phyloP scores from a whole-genome alignment of 2,888 invertebrate species.

The Drosophila mulleri region DNA sequence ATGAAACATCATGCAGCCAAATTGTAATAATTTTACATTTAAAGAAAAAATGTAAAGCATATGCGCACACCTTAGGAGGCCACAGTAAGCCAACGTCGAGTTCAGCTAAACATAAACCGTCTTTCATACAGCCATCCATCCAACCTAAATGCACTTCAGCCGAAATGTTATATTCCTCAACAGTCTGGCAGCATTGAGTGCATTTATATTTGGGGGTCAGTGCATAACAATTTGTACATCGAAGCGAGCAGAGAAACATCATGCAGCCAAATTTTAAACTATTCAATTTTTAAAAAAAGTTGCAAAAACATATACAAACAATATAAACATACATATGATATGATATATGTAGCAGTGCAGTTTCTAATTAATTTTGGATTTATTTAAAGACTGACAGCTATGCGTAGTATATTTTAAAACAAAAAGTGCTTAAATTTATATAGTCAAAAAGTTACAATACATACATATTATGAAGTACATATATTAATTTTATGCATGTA shows the following conservation, averaged over 20 bases:
- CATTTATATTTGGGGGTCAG: conserved; percentile 34
- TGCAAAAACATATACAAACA: conserved; percentile 17
- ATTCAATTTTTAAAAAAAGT: conserved; percentile 47
- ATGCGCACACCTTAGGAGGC: neutral
- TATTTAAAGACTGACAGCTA: conserved; percentile 75
- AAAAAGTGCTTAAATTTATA: conserved; percentile 11
- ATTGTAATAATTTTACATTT: conserved; percentile 7
- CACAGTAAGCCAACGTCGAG: neutral
- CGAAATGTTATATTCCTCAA: neutral
- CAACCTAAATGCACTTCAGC: neutral
- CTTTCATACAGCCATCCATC: conserved; percentile 20
- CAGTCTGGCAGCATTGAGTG: conserved; percentile 25
- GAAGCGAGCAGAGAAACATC: conserved; percentile 43
- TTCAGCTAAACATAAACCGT: conserved; percentile 26
- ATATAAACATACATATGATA: conserved; percentile 16
- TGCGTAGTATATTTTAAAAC: conserved; percentile 61
- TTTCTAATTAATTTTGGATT: conserved; percentile 60
- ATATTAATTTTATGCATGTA: conserved; percentile 54
- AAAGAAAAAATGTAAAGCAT: neutral
- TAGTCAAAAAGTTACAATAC: conserved; percentile 26
- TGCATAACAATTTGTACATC: conserved; percentile 55
- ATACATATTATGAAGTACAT: conserved; percentile 38
- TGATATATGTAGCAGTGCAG: conserved; percentile 25
- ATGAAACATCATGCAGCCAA: conserved; percentile 7
- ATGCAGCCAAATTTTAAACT: conserved; percentile 60